Evolutionary conservation across 2,888 invertebrate genomes (phyloP), one percentile per base, ranked within the genome.

Genomic region (Drosophila multiciliata): DNA sequence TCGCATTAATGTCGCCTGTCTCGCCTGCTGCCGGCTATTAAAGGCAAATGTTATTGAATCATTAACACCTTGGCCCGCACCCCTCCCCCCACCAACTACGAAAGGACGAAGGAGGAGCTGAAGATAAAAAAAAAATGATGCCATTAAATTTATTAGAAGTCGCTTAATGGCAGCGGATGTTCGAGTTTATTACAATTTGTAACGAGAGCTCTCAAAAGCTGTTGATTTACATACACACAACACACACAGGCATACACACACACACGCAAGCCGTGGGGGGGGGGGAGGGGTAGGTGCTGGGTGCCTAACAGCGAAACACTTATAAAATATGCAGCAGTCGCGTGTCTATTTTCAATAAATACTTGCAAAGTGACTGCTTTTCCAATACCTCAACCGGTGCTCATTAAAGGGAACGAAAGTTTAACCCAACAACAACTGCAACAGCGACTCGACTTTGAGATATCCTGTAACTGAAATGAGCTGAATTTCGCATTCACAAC

Each of bases 311-410:
- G 38, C 49, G 57, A 54, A 71, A 45, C 70, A 72, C 83, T 84
- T 80, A 82, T 90, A 90, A 90, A 90, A 89, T 89, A 89, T 90
- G 84, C 84, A 82, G 70, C 67, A 69, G 67, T 90, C 87, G 90
- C 90, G 87, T 90, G 90, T 84, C 84, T 79, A 65, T 78, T 83
- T 80, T 77, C 84, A 90, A 90, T 90, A 90, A 90, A 90, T 90
- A 87, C 76, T 79, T 57, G 62, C 66, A 49, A 49, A 53, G 61
- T 71, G 62, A 61, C 42, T 45, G 55, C 60, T 45, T 12, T 17
- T 15, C 75, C 75, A 66, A 75, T 64, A 42, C 52, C 55, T 49
- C 52, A 61, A 42, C 54, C 52, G 38, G 68, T 36, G 75, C 78
- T 65, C 75, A 75, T 72, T 78, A 78, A 65, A 72, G 72, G 67